Evolutionary conservation across 23 tunicate genomes (phyloP).

Genomic region (Trididemnum clinides): DNA sequence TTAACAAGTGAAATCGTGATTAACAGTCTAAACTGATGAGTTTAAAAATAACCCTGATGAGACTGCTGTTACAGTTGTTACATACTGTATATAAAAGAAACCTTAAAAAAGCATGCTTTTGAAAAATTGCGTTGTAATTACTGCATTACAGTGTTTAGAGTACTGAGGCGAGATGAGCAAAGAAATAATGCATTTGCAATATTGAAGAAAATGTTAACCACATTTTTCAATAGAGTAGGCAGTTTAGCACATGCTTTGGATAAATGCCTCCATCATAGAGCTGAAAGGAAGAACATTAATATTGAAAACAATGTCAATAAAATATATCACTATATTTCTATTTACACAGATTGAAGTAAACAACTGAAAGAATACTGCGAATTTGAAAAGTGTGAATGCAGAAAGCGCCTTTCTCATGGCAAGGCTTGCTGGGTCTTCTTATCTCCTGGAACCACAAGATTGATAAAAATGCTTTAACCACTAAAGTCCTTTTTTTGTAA

Average conservation of each 20-base stretch:
- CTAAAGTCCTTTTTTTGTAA: conserved; percentile 36
- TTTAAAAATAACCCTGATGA: conserved; percentile 31
- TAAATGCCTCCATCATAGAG: conserved; percentile 11
- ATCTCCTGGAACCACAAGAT: conserved; percentile 36
- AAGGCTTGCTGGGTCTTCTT: conserved; percentile 44
- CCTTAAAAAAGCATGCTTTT: conserved; percentile 21
- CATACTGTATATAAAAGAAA: not conserved
- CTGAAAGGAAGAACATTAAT: conserved; percentile 23
- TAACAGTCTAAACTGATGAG: conserved; percentile 29
- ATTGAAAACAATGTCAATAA: conserved; percentile 19
- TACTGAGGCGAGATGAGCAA: conserved; percentile 37
- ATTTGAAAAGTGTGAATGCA: conserved; percentile 23
- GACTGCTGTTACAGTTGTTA: conserved; percentile 28
- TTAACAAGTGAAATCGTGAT: conserved; percentile 38
- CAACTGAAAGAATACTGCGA: conserved; percentile 34
- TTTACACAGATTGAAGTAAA: conserved; percentile 30
- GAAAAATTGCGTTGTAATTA: not conserved
- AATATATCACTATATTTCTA: conserved; percentile 16
- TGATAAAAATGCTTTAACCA: conserved; percentile 24
- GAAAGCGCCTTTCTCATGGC: conserved; percentile 25
- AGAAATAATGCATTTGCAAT: conserved; percentile 27
- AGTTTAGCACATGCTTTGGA: conserved; percentile 22
- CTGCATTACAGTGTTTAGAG: conserved; percentile 40
- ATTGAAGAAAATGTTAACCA: not conserved
- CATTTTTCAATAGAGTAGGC: conserved; percentile 11